Conservation (phyloP, 2,888 invertebrate genomes). For the Amiota mariae region DNA sequence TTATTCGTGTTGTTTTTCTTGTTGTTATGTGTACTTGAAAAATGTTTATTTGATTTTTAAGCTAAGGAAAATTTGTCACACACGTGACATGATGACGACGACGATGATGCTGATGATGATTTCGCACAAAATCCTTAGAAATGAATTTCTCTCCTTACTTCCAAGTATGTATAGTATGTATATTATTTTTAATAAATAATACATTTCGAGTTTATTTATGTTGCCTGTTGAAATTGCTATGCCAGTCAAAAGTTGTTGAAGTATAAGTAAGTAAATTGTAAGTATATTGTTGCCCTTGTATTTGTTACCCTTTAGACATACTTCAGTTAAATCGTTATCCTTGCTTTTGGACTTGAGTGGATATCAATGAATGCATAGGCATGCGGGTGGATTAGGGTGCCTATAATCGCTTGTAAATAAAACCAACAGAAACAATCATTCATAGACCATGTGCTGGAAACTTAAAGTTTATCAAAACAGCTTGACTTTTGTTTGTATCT, state of each 20-base stretch:
- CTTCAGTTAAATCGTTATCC: too few species aligned
- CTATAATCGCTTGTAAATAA: too few species aligned
- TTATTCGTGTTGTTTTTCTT: neutral
- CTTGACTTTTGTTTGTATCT: too few species aligned
- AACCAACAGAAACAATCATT: too few species aligned
- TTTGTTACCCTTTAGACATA: too few species aligned
- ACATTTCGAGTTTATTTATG: neutral
- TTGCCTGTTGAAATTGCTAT: conserved; percentile 1
- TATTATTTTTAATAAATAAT: neutral
- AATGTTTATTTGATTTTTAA: conserved; percentile 21
- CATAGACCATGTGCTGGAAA: too few species aligned
- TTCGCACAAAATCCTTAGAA: neutral
- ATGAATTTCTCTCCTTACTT: neutral
- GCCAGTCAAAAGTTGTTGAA: conserved; percentile 14
- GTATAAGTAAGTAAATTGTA: conserved; percentile 13
- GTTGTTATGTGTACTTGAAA: neutral
- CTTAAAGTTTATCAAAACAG: too few species aligned
- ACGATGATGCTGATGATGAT: too few species aligned
- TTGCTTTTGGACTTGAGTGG: too few species aligned
- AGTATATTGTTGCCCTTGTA: neutral
- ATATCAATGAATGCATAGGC: too few species aligned
- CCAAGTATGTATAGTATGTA: neutral
- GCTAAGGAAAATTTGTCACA: conserved; percentile 15
- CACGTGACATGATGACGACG: neutral
- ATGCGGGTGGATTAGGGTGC: too few species aligned